Base-by-base conservation (phyloP, 2,113 vertebrate genomes). In the Cinclus cinclus region DNA sequence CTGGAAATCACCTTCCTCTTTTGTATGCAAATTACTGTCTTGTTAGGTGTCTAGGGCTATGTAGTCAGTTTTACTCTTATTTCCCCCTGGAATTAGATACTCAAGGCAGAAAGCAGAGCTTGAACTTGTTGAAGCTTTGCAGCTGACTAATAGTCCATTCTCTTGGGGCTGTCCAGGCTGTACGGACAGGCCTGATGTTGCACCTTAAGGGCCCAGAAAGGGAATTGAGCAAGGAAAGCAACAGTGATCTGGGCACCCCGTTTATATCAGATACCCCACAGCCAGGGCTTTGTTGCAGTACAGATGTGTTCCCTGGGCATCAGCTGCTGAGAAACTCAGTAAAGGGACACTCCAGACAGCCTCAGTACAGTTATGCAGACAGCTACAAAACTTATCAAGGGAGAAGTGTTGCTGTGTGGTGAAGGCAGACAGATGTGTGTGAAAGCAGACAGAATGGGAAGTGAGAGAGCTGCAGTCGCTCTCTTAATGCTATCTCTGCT, bases 401-500 rank as follows among this genome's bases (percentile, higher is more conserved):
- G 68, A 78, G 91, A 95, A 92, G 78, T 59, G 33, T 8, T 71
- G 58, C 49, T 4, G 2, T 10, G 6, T 50, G 63, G 42, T 39
- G 65, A 35, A 46, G 41, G 41, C 74, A 41, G 80, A 55, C 63
- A n/a, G 62, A 35, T 12, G 46, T 19, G 33, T 47, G 27, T 63
- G 80, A 96, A 93, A 94, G 76, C 71, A 90, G 92, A 93, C 90
- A 60, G 76, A 92, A 78, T 13, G 78, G 78, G 96, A 97, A 97
- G 79, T 80, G 93, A 96, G 89, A 97, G 69, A 87, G 47, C 68
- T 71, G 74, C 28, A 31, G 0, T 53, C 0, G 0, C 39, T 69
- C 44, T 56, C 55, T 31, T 33, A 65, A 50, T 1, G n/a, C 63
- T 83, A 83, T 90, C 55, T 70, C 52, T 10, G 0, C 30, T 27